Evolutionary conservation across 2,113 vertebrate genomes (phyloP).

Genomic region (Daphoenositta chrysoptera): DNA sequence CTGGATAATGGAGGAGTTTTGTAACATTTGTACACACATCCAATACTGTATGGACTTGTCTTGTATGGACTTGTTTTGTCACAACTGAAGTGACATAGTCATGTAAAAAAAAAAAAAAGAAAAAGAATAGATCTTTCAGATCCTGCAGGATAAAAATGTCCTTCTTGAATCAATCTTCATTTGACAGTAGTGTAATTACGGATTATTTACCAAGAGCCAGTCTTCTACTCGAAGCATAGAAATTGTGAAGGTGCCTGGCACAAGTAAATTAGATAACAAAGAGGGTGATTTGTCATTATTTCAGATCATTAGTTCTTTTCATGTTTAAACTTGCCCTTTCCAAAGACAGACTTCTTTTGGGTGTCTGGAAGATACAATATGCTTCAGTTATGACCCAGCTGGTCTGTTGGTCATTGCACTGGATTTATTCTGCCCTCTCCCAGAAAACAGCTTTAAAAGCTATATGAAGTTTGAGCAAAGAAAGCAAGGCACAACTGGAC

Average conservation of each 20-base stretch:
- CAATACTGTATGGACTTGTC: neutral
- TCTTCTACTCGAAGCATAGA: neutral
- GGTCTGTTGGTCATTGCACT: neutral
- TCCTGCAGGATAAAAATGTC: slow-evolving; percentile 17
- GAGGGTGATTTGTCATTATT: slow-evolving; percentile 61
- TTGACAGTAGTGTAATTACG: slow-evolving; percentile 4
- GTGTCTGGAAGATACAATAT: neutral
- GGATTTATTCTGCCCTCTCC: neutral
- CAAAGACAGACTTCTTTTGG: neutral
- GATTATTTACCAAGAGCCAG: slow-evolving; percentile 58
- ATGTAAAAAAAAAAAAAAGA: neutral
- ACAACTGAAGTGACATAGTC: neutral
- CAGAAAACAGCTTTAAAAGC: neutral
- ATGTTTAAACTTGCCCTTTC: slow-evolving; percentile 51
- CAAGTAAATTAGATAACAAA: slow-evolving; percentile 51
- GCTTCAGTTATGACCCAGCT: neutral
- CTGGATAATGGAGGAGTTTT: neutral
- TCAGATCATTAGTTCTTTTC: slow-evolving; percentile 46
- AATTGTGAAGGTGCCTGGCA: neutral
- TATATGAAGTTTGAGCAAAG: neutral
- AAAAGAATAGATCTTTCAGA: slow-evolving; percentile 11
- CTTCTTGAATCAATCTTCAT: slow-evolving; percentile 48
- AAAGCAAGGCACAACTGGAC: neutral
- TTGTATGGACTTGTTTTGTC: neutral
- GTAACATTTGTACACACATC: neutral